A percentile compares a stretch with the other conserved stretches of the same genome.
These are phyloP conservation scores for Elymnias hypermnestra DNA, from an alignment of 1,140 invertebrate species.

Conservation along the genomic window DNA sequence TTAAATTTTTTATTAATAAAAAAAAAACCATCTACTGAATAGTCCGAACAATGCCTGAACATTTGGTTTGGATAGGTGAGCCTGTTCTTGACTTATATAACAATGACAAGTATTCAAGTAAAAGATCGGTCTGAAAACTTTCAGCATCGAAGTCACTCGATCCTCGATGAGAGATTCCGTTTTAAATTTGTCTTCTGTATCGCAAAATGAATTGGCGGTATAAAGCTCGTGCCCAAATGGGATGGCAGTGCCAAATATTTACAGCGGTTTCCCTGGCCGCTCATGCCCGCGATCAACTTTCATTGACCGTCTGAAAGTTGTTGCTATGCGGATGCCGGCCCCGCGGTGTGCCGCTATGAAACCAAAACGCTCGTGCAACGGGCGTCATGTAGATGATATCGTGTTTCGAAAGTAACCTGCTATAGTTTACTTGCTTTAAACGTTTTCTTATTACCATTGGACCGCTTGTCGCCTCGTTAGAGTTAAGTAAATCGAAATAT, in stretches of 20 bases:
- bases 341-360: conserved; percentile 57
- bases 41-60: no score
- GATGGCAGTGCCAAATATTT: conserved; percentile 48
- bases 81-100: no score
- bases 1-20: no score
- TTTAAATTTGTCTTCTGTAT: conserved; percentile 2
- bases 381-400: conserved; percentile 68
- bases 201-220: conserved; percentile 5
- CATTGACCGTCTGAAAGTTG: conserved; percentile 67
- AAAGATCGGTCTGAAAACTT: no score
- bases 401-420: conserved; percentile 65
- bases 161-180: no score
- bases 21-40: no score
- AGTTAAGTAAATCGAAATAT: conserved; percentile 21
- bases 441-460: conserved; percentile 43
- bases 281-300: conserved; percentile 68
- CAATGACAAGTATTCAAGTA: no score
- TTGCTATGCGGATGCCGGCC: conserved; percentile 70
- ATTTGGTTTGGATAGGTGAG: no score
- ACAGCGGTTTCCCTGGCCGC: conserved; percentile 39
- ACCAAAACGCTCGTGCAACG: conserved; percentile 57
- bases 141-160: no score
- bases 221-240: conserved; percentile 13
- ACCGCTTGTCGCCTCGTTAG: conserved; percentile 27
- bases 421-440: conserved; percentile 51